A percentile compares a stretch with the other conserved stretches of the same genome.
Evolutionary conservation across 2,888 invertebrate species (phyloP).

Genomic region (Eumacrocentrus americanus): DNA sequence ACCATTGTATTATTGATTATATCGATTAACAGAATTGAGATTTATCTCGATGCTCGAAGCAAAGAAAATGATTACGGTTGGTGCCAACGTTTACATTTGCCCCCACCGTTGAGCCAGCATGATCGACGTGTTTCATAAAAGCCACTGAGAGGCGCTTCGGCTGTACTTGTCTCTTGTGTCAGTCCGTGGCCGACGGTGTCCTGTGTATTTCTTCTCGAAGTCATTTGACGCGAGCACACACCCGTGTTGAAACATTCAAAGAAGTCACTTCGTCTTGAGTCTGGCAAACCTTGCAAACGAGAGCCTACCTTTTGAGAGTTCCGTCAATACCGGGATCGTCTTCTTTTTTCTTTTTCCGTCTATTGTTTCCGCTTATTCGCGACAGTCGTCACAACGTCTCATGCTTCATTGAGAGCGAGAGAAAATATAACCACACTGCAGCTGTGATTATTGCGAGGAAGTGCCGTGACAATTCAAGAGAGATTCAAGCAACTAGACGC

Average conservation of each 20-base stretch:
- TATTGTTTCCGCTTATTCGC: neutral
- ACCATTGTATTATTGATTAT: neutral
- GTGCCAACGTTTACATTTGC: neutral
- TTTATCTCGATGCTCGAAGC: neutral
- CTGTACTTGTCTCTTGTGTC: neutral
- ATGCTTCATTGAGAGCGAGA: neutral
- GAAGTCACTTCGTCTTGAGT: neutral
- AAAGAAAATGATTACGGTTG: neutral
- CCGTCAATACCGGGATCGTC: neutral
- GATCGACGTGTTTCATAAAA: conserved; percentile 11
- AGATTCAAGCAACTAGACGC: neutral
- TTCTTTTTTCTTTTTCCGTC: neutral
- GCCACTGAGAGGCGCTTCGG: conserved; percentile 14
- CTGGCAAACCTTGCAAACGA: neutral
- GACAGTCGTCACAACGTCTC: neutral
- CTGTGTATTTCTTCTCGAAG: conserved; percentile 1
- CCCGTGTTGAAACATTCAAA: neutral
- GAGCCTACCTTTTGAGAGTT: neutral
- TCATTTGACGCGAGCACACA: conserved; percentile 2
- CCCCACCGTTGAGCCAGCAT: neutral
- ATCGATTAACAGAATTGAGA: neutral
- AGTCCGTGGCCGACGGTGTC: conserved; percentile 6
- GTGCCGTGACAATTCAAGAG: conserved; percentile 1
- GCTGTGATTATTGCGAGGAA: neutral
- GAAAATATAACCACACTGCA: neutral